Base-by-base conservation (phyloP, 2,888 invertebrate genomes). In the Ditylenchus weischeri region DNA sequence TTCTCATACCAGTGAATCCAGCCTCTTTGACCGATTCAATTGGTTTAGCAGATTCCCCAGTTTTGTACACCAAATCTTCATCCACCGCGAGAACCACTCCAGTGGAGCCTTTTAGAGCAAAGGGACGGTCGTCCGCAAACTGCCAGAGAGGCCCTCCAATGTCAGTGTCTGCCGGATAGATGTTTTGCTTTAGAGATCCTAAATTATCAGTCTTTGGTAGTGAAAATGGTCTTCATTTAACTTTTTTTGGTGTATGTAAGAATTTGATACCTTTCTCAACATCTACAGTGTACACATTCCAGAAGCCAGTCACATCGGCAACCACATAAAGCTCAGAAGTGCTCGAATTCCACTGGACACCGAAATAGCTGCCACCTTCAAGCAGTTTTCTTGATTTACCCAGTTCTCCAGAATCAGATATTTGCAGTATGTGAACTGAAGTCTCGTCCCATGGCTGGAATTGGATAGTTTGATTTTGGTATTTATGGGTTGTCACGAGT, bases 371-470 rank as follows among this genome's bases (percentile, higher is more conserved):
- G 51, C 21, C n/a, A 15, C 57, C 66, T 29, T 78, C 79, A 10
- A 78, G 78, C 71, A 80, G 73, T 79, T 78, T 67, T n/a, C 48
- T 38, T 5, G 57, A 0, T 5, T 50, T 6, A 15, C 64, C 57
- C n/a, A 23, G 19, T 38, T 48, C n/a, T 38, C 58, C 47, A 35
- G 47, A 57, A 4, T 1, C 64, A 48, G 71, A 66, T 51, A 73
- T 36, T 54, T 83, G 80, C 15, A 82, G 84, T 48, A 78, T 69
- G 75, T 79, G 79, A 48, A 85, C 73, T 54, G 83, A 81, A 19
- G 85, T 85, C 66, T 79, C 83, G 72, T 85, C 84, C 85, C 85
- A 85, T 0, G 85, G 85, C 84, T 84, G 67, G 21, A 78, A 78
- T 29, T 43, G 18, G 35, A 57, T 38, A 10, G 19, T 35, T 36